Percentiles rank a stretch among this genome's conserved stretches.
phyloP scores from a whole-genome alignment of 2,888 invertebrate genomes.

The Tanytarsus gracilentus region DNA sequence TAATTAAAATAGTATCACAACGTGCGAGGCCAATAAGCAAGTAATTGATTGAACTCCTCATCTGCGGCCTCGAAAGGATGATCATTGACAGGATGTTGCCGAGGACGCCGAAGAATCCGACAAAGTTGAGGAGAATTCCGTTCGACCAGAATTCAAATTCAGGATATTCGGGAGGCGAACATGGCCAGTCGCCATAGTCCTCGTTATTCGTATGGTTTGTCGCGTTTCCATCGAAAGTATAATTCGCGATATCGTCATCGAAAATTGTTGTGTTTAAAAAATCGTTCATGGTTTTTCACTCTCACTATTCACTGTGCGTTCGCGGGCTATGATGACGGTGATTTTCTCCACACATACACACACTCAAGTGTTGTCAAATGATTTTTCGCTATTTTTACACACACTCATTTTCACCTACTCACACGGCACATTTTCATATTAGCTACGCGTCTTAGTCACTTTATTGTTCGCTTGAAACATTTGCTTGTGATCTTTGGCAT shows the following conservation, averaged over 20 bases:
- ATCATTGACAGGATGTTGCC: constrained; percentile 88
- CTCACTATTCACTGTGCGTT: not conserved
- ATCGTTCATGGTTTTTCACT: constrained; percentile 21
- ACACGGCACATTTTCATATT: not conserved
- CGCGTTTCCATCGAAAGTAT: not conserved
- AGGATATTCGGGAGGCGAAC: not conserved
- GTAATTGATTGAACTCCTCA: constrained; percentile 93
- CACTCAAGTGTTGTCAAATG: not conserved
- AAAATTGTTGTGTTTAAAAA: constrained; percentile 15
- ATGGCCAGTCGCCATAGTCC: not conserved
- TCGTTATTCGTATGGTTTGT: not conserved
- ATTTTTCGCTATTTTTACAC: constrained; percentile 1
- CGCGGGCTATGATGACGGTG: too few relatives aligned
- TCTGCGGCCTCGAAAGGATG: constrained; percentile 83
- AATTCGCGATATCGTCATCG: not conserved
- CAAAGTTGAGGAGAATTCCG: constrained; percentile 69
- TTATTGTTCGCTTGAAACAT: not conserved
- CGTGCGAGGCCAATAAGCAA: constrained; percentile 86
- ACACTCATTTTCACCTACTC: not conserved
- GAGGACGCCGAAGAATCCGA: constrained; percentile 74
- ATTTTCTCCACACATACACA: not conserved
- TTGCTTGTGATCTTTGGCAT: not conserved
- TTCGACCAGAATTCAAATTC: constrained; percentile 68
- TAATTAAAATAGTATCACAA: constrained; percentile 84
- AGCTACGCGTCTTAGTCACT: not conserved